Conservation (phyloP, 2,888 invertebrate genomes). For the Rutpela maculata region DNA sequence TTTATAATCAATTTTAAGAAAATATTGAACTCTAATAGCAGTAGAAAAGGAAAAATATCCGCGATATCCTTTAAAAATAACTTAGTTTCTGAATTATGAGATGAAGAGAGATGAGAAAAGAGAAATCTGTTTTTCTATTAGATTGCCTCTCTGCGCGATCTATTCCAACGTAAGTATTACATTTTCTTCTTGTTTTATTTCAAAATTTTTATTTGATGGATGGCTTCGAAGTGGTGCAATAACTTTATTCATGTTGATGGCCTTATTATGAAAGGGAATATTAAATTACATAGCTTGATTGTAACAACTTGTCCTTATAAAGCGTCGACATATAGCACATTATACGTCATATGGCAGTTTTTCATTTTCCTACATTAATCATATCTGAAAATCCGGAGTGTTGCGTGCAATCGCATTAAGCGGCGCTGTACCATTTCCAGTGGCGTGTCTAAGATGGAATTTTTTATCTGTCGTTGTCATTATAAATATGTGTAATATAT, state of each 20-base stretch:
- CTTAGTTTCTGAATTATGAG: neutral
- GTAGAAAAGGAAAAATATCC: too few relatives aligned
- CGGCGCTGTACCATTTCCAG: neutral
- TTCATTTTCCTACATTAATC: conserved; percentile 61
- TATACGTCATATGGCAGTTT: conserved; percentile 59
- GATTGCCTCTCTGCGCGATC: neutral
- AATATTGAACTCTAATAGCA: too few relatives aligned
- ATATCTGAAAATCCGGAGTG: conserved; percentile 49
- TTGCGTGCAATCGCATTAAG: conserved; percentile 18
- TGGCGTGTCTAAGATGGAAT: neutral
- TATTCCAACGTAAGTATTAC: neutral
- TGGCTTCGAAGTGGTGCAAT: conserved; percentile 57
- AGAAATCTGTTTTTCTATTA: neutral
- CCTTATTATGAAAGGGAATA: conserved; percentile 59
- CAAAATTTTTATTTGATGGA: conserved; percentile 49
- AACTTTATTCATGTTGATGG: conserved; percentile 60
- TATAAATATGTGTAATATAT: neutral
- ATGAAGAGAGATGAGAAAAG: neutral
- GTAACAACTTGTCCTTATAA: conserved; percentile 61
- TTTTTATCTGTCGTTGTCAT: neutral
- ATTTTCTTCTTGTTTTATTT: conserved; percentile 33
- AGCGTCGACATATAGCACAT: conserved; percentile 60
- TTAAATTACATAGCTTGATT: conserved; percentile 61
- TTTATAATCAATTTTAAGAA: too few relatives aligned
- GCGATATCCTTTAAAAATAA: neutral